Percentiles rank a stretch among this genome's conserved stretches.
phyloP scores from a whole-genome alignment of 2,797 vertebrate species.

The Sardinella longiceps region DNA sequence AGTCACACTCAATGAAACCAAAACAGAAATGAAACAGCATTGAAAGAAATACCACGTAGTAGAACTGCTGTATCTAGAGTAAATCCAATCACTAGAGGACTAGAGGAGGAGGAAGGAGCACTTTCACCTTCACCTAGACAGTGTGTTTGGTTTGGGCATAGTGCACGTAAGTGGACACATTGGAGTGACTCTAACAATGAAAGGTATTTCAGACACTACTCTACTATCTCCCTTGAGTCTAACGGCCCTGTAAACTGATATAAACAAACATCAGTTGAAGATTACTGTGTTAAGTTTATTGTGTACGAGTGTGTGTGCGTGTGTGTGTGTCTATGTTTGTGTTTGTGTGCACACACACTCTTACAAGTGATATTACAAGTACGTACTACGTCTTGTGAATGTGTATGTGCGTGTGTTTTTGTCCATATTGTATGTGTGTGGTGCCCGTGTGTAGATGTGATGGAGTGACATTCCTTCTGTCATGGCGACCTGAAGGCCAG shows the following conservation, averaged over 20 bases:
- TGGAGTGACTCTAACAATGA: constrained; percentile 32
- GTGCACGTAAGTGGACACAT: constrained; percentile 38
- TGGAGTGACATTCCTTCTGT: constrained; percentile 62
- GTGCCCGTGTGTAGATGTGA: constrained; percentile 32
- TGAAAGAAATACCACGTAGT: constrained; percentile 2
- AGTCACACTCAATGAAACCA: background rate
- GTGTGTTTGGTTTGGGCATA: constrained; percentile 47
- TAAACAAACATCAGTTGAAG: constrained; percentile 25
- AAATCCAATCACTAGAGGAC: constrained; percentile 35
- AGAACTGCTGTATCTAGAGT: too few relatives aligned
- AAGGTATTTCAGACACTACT: constrained; percentile 19
- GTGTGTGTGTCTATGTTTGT: constrained; percentile 34
- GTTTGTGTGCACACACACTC: background rate
- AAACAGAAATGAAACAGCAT: background rate
- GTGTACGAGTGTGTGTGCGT: constrained; percentile 30
- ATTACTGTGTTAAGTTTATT: background rate
- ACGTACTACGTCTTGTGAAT: background rate
- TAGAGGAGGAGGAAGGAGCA: constrained; percentile 30
- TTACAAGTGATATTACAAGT: background rate
- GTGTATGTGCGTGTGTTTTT: background rate
- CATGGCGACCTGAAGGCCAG: constrained; percentile 76
- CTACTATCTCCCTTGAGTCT: constrained; percentile 1
- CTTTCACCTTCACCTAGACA: constrained; percentile 31
- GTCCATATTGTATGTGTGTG: constrained; percentile 21
- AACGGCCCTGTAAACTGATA: constrained; percentile 30